Evolutionary conservation across 2,113 vertebrate species (phyloP), one percentile per base, ranked within the genome.

Genomic region (Coptodon rendalli): DNA sequence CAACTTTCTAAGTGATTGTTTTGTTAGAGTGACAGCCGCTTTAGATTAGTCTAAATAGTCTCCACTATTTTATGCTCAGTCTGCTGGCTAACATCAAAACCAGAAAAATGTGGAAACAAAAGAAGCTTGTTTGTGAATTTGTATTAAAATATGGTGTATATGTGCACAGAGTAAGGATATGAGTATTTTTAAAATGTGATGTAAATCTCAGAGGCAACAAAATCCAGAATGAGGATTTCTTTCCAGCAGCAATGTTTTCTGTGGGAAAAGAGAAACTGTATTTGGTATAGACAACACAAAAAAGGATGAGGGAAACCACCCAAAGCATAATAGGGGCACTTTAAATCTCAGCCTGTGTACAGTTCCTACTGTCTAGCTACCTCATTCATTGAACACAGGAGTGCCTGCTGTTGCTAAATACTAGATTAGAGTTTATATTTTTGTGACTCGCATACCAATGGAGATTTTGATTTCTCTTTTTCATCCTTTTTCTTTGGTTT

Each of bases 281-380:
- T 71, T 73, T 73, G 68, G 2, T 71, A 14, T 71, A 24, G 66
- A 71, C 61, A 2, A 68, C 61, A 38, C 61, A 68, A 38, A 48
- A 48, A 76, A 50, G 43, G 16, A 76, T 31, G 16, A 48, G 43
- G 16, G 24, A 50, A 50, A 50, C 9, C 24, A 50, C 43, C 24
- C 48, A 52, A 12, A 52, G 73, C 73, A 78, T 78, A 52, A 78
- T 52, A 52, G 73, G 73, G 73, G 73, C 73, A 78, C 83, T 59
- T 97, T 96, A 95, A 95, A 95, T 97, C 94, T 96, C 94, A 95
- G 92, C 96, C 95, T 96, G 95, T 96, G 90, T 96, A 95, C 94
- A 96, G 95, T 96, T 97, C 94, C 87, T 96, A 97, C 96, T 98
- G 96, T 97, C 97, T 97, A 97, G 97, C 97, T 98, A 97, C 94